Evolutionary conservation across 2,888 invertebrate genomes (phyloP), one percentile per base, ranked within the genome.

Genomic region (Perdita meconis): DNA sequence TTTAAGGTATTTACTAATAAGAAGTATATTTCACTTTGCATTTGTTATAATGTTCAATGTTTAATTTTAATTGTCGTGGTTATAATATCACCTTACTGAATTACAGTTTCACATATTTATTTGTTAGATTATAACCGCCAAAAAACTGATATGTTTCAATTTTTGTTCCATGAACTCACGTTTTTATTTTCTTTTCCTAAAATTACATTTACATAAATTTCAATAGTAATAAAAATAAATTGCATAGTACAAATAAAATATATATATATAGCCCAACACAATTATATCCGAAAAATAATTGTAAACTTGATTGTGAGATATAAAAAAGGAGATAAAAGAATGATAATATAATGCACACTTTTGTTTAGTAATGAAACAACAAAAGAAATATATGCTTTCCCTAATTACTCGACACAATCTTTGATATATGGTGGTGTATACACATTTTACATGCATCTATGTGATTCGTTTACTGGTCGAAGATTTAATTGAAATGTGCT

Each of bases 401-500:
- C 6, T 47, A 4, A 19, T 44, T n/a, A n/a, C n/a, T n/a, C n/a
- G n/a, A n/a, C n/a, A n/a, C n/a, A n/a, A n/a, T n/a, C n/a, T n/a
- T n/a, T n/a, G n/a, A n/a, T n/a, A n/a, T n/a, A 22, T 5, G 40
- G 30, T 0, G n/a, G 5, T 36, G 22, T 53, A 30, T 30, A 19
- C 34, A 34, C 6, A 16, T 38, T 69, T 69, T 5, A 1, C 36
- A 38, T 19, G 2, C 36, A 38, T 19, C 55, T 55, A 34, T 10
- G 42, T n/a, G 22, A 70, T 65, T 56, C 12, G 26, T 50, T 50
- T 47, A 19, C 47, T 16, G 16, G 44, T 19, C 44, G 19, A 19
- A 19, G 19, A 19, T 19, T 12, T 24, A 56, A 50, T 12, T 34
- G 24, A 26, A 0, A 3, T 5, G 38, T 16, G 38, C 8, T 24